Percentiles rank a stretch among this genome's conserved stretches.
Conservation (phyloP, 2,888 invertebrate species). For the Anaspis maculata region DNA sequence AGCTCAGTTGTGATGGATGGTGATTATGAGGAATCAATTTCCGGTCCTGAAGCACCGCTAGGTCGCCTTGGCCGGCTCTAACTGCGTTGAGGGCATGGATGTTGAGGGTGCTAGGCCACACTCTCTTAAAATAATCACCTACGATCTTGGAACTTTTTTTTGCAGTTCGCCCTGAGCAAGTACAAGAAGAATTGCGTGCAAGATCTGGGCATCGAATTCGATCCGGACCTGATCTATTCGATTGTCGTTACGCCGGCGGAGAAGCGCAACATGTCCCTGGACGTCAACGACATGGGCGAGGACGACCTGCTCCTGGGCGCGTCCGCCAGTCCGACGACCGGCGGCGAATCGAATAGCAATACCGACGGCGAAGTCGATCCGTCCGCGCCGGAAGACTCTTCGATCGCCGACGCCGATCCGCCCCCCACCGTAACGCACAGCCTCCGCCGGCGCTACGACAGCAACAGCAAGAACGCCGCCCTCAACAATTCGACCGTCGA, state of each 20-base stretch:
- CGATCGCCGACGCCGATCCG: background rate
- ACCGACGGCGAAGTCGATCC: constrained; percentile 6
- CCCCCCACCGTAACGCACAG: background rate
- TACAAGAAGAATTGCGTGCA: constrained; percentile 41
- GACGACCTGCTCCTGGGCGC: constrained; percentile 43
- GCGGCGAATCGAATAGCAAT: constrained; percentile 18
- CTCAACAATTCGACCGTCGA: constrained; percentile 3
- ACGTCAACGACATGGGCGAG: constrained; percentile 26
- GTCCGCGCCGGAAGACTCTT: background rate
- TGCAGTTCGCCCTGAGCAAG: constrained; percentile 40
- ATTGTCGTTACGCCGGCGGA: constrained; percentile 14
- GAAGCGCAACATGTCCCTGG: constrained; percentile 21
- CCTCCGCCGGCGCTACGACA: background rate
- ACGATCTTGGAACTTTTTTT: no score
- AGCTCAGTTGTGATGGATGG: no score
- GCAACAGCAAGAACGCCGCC: background rate
- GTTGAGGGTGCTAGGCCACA: no score
- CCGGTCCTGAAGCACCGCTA: no score
- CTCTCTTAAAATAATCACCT: no score
- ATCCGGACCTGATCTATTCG: constrained; percentile 10
- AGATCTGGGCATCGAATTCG: constrained; percentile 39
- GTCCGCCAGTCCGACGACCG: constrained; percentile 41
- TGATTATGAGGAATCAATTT: no score
- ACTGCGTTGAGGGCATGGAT: no score
- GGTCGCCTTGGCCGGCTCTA: no score